Percentiles rank a stretch among this genome's conserved stretches.
Evolutionary conservation across 2,113 vertebrate species (phyloP).

Genomic region (Lota lota): DNA sequence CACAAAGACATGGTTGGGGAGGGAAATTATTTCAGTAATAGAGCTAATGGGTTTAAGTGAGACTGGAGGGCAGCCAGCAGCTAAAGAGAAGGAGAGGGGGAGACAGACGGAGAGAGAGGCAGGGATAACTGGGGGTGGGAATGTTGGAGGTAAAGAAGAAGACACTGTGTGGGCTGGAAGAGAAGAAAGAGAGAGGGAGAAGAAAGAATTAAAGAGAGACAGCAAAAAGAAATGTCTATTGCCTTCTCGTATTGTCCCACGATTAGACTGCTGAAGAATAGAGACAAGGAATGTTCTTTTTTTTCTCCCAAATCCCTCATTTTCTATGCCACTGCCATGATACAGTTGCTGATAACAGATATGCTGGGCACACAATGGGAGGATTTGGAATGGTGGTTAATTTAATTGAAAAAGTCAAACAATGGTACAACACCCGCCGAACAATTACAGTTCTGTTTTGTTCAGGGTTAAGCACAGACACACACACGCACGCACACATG

Average conservation of each 20-base stretch:
- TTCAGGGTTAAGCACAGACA: slow-evolving; percentile 2
- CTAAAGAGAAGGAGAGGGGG: slow-evolving; percentile 13
- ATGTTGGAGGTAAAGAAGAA: too few relatives aligned
- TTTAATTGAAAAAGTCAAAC: slow-evolving; percentile 72
- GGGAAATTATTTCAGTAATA: slow-evolving; percentile 85
- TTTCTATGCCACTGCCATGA: slow-evolving; percentile 55
- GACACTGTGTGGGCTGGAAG: too few relatives aligned
- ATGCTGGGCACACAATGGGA: slow-evolving; percentile 53
- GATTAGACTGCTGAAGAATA: slow-evolving; percentile 55
- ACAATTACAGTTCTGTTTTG: slow-evolving; percentile 61
- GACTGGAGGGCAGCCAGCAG: slow-evolving; percentile 78
- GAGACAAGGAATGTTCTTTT: slow-evolving; percentile 40
- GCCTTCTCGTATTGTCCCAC: slow-evolving; percentile 56
- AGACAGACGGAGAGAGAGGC: slow-evolving; percentile 60
- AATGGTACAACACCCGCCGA: slow-evolving; percentile 55
- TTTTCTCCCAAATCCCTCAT: slow-evolving; percentile 18
- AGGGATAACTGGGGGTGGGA: slow-evolving; percentile 2
- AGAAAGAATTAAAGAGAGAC: slow-evolving; percentile 11
- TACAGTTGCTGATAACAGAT: slow-evolving; percentile 66
- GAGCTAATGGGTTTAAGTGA: slow-evolving; percentile 82
- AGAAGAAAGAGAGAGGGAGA: slow-evolving; percentile 41
- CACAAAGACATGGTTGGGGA: slow-evolving; percentile 75
- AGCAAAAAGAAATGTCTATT: slow-evolving; percentile 48
- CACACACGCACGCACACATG: slow-evolving; percentile 9
- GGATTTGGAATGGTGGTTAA: slow-evolving; percentile 77